phyloP scores from a whole-genome alignment of 2,888 invertebrate genomes.

The Drosophila planitibia region DNA sequence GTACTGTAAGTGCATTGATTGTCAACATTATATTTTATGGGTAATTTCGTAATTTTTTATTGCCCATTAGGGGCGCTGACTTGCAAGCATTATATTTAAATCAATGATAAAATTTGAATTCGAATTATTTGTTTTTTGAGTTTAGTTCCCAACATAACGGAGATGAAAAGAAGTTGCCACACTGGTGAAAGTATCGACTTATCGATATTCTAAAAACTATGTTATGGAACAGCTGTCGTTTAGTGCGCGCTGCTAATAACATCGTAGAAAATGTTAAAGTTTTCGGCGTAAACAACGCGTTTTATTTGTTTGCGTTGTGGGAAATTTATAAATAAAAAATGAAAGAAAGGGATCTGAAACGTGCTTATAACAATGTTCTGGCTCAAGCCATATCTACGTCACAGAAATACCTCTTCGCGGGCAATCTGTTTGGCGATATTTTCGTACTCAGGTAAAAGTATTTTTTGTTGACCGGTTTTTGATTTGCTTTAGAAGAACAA shows the following conservation, averaged over 20 bases:
- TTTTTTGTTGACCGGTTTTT: background rate
- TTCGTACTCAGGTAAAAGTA: conserved; percentile 86
- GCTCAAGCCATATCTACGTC: conserved; percentile 94
- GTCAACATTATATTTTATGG: conserved; percentile 16
- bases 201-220: conserved; percentile 17
- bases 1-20: conserved; percentile 27
- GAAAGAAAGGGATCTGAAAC: conserved; percentile 77
- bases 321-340: conserved; percentile 41
- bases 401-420: conserved; percentile 92
- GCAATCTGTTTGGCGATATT: conserved; percentile 93
- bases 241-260: background rate
- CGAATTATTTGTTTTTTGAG: conserved; percentile 12
- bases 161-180: conserved; percentile 27
- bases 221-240: background rate
- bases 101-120: background rate
- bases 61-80: background rate
- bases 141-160: background rate
- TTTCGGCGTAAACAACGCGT: conserved; percentile 38
- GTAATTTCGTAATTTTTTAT: conserved; percentile 13
- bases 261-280: background rate
- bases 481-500: background rate
- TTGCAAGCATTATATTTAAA: background rate
- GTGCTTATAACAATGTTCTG: conserved; percentile 91
- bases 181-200: background rate
- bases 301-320: conserved; percentile 8